Evolutionary conservation across 2,888 invertebrate genomes (phyloP), one percentile per base, ranked within the genome.

Genomic region (Panzeria rudis): DNA sequence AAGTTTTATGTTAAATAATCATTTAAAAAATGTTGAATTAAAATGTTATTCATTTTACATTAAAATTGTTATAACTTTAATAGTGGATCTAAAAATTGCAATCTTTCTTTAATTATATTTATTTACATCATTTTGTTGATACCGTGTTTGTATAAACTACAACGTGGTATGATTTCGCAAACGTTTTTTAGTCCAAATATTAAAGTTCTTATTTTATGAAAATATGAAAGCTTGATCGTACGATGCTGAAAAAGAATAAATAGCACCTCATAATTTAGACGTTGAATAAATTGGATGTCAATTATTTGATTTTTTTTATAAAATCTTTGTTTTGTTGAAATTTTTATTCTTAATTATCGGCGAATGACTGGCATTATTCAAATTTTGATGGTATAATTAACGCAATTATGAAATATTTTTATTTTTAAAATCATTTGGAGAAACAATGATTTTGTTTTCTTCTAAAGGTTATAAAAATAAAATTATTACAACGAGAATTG

Each of bases 321-420:
- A 66, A 79, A 20, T 38, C 41, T 44, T 72, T 72, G 0, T 52
- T 64, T n/a, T 35, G 6, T 32, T 32, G 4, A 17, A 11, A 2
- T 61, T 61, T 75, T 38, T 6, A 62, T 62, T 52, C 68, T 75
- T 81, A 81, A 69, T 75, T 81, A 54, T 54, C 41, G 35, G 6
- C 23, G 29, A 61, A 52, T 81, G 80, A 75, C 73, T 52, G 73
- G 68, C 78, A 61, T 69, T 47, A 78, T 78, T 62, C 15, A 52
- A 32, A 41, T 38, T 15, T 66, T 47, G 13, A 47, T 77, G 66
- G 7, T 44, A 23, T 56, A 56, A 75, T 62, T 75, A 54, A 20
- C 20, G 52, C 38, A 75, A 62, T 66, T 66, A 41, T 17, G 17
- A 64, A 59, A 68, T 66, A 52, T 29, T 44, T 25, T 7, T n/a